These are phyloP conservation scores for Laticauda colubrina DNA, from an alignment of 2,113 vertebrate genomes.

Conservation along the genomic window DNA sequence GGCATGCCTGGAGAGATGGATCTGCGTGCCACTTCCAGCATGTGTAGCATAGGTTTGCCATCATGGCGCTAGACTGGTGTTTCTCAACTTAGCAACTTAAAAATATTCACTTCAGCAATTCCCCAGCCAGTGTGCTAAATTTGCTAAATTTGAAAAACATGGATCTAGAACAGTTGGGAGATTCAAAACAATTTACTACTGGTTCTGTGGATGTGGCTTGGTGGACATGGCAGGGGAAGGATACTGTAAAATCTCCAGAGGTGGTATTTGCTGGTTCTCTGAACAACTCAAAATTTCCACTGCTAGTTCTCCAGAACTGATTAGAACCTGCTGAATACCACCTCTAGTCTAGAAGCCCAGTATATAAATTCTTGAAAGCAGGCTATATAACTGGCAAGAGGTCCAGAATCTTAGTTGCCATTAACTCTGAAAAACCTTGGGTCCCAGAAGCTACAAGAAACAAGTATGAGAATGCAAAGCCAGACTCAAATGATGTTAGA, in stretches of 20 bases:
- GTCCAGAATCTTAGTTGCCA: background rate
- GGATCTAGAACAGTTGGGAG: background rate
- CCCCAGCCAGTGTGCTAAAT: background rate
- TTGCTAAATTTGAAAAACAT: background rate
- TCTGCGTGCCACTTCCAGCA: no score
- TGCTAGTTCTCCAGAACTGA: no score
- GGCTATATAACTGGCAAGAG: background rate
- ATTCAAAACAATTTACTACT: no score
- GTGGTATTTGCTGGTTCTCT: no score
- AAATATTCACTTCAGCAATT: background rate
- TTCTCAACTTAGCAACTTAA: background rate
- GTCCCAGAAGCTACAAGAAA: background rate
- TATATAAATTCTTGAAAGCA: background rate
- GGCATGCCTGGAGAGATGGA: no score
- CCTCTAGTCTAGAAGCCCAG: background rate
- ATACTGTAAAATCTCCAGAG: no score
- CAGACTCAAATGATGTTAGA: background rate
- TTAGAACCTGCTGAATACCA: no score
- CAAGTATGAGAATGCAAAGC: background rate
- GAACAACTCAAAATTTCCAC: no score
- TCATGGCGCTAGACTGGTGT: background rate
- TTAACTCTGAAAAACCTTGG: background rate
- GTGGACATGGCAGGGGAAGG: no score
- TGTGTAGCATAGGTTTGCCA: no score
- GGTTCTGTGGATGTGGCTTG: no score